Base-by-base conservation (phyloP, 1,140 invertebrate species). In the Diabrotica undecimpunctata region DNA sequence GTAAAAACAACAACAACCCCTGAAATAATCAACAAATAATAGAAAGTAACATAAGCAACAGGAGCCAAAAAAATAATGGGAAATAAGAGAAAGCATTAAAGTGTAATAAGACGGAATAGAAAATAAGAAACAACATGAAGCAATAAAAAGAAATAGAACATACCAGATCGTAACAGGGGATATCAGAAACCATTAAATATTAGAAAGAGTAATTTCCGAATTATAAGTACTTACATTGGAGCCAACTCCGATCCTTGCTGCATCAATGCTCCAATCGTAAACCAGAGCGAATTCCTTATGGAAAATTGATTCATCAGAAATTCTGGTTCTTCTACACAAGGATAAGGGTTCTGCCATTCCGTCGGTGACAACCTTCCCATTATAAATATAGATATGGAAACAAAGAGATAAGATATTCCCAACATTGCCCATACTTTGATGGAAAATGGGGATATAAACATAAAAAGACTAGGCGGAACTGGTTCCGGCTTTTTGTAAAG, bases 171-270 rank as follows among this genome's bases (percentile, higher is more conserved):
- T n/a, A n/a, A n/a, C n/a, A n/a, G n/a, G n/a, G n/a, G n/a, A n/a
- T n/a, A n/a, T n/a, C n/a, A n/a, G n/a, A n/a, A n/a, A 25, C 25
- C 1, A 25, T 25, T 25, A 25, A 25, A 2, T 4, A 25, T 4
- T 4, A 25, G 25, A 25, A 25, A 25, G 25, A 25, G 1, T 25
- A 25, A 25, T 39, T 13, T 59, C 35, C 54, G 11, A 6, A 66
- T 41, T 7, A 6, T n/a, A n/a, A n/a, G n/a, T 6, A 61, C 68
- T 77, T 77, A 86, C 85, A 83, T 84, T 64, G 88, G 87, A 11
- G 91, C 91, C 13, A 95, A 84, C 77, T 95, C 93, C 1, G 89
- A 90, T 35, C 92, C 93, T 77, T 95, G 92, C 72, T 94, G 92
- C 81, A 96, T 88, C 52, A 95, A 83, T 64, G 87, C 86, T 14